Evolutionary conservation across 2,888 invertebrate genomes (phyloP).

Genomic region (Poecilobothrus nobilitatus): DNA sequence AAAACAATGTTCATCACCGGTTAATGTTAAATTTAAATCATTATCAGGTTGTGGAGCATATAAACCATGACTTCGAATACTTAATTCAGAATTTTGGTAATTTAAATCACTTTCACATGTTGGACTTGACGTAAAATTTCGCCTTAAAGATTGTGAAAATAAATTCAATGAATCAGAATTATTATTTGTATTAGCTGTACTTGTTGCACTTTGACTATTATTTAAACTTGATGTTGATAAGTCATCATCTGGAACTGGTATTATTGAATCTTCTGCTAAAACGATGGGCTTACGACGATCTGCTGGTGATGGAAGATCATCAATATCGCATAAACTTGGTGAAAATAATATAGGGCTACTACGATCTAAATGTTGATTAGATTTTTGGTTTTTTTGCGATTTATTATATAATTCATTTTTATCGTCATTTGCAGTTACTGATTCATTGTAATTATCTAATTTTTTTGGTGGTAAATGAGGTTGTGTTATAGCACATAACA

Average conservation of each 20-base stretch:
- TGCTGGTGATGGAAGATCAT: constrained; percentile 26
- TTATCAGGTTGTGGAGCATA: constrained; percentile 54
- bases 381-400: constrained; percentile 16
- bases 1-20: constrained; percentile 36
- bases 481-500: constrained; percentile 17
- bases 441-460: constrained; percentile 11
- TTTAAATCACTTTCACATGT: constrained; percentile 55
- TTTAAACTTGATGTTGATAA: constrained; percentile 13
- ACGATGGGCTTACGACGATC: constrained; percentile 24
- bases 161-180: constrained; percentile 27
- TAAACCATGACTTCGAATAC: constrained; percentile 55
- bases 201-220: constrained; percentile 19
- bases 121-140: constrained; percentile 36
- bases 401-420: not conserved
- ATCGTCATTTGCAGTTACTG: constrained; percentile 12
- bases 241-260: constrained; percentile 10
- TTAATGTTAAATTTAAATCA: constrained; percentile 46
- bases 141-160: constrained; percentile 25
- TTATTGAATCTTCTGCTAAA: constrained; percentile 21
- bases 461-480: not conserved
- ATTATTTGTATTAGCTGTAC: constrained; percentile 19
- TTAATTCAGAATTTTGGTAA: constrained; percentile 57
- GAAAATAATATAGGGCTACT: constrained; percentile 30
- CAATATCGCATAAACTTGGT: constrained; percentile 30
- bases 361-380: constrained; percentile 13